Conservation (phyloP, 2,888 invertebrate species). For the Eretmocerus hayati region DNA sequence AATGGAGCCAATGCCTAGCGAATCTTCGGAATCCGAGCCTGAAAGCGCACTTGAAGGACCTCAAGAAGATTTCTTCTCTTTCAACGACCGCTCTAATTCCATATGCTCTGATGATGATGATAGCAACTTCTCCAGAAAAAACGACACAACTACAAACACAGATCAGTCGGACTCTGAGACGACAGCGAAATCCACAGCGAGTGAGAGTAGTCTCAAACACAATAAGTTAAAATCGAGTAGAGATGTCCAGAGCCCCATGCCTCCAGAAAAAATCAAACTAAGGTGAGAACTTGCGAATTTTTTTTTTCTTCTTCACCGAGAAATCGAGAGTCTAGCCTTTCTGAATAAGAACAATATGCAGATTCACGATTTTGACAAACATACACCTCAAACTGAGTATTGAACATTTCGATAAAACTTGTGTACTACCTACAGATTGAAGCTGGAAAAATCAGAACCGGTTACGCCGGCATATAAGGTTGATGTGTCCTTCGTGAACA, state of each 20-base stretch:
- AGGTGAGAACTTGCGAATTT: conserved; percentile 39
- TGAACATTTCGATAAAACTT: too few relatives aligned
- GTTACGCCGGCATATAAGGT: conserved; percentile 74
- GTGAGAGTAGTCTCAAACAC: conserved; percentile 52
- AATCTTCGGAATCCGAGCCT: conserved; percentile 57
- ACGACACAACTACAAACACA: conserved; percentile 48
- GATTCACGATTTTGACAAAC: too few relatives aligned
- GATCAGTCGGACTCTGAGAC: conserved; percentile 55
- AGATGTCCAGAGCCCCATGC: conserved; percentile 45
- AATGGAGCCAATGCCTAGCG: conserved; percentile 70
- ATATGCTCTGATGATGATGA: conserved; percentile 57
- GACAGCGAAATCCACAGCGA: conserved; percentile 53
- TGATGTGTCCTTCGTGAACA: conserved; percentile 66
- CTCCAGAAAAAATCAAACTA: conserved; percentile 72
- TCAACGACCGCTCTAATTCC: conserved; percentile 50
- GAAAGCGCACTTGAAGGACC: conserved; percentile 42
- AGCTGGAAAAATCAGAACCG: conserved; percentile 77
- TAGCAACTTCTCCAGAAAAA: conserved; percentile 51
- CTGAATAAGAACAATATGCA: too few relatives aligned
- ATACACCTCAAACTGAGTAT: too few relatives aligned
- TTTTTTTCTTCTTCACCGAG: too few relatives aligned
- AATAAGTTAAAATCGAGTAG: conserved; percentile 39
- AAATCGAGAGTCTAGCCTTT: too few relatives aligned
- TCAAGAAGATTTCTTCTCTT: conserved; percentile 48
- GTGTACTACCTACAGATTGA: conserved; percentile 49